phyloP scores from a whole-genome alignment of 1,140 invertebrate genomes.

The Pteromalus puparum region DNA sequence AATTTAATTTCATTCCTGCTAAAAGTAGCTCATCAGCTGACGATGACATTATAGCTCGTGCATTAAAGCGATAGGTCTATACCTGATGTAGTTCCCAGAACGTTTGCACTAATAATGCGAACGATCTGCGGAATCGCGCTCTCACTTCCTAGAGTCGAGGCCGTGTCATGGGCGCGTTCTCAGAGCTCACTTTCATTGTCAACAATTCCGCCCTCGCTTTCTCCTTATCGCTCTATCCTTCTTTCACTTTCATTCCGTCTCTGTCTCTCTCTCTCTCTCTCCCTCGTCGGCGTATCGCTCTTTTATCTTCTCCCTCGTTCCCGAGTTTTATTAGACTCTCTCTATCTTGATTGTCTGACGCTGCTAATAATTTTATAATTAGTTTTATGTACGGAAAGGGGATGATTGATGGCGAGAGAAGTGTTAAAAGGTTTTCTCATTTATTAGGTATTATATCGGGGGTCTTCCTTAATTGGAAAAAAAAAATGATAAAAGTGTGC shows the following conservation, averaged over 20 bases:
- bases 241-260: neutral
- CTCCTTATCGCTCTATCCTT: constrained; percentile 27
- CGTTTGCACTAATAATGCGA: neutral
- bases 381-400: no score
- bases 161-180: constrained; percentile 9
- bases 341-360: neutral
- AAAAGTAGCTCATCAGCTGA: no score
- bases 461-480: no score
- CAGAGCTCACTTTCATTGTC: constrained; percentile 45
- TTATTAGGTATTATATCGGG: no score
- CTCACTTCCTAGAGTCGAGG: neutral
- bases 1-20: no score
- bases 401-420: no score
- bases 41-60: no score
- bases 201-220: constrained; percentile 43
- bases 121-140: neutral
- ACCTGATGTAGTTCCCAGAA: neutral
- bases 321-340: neutral
- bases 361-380: no score
- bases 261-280: neutral
- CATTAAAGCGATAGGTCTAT: no score
- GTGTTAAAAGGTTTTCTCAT: no score
- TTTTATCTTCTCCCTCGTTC: constrained; percentile 1
- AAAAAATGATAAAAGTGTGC: no score
- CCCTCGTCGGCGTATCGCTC: neutral